Conservation (phyloP, 1,140 invertebrate genomes). For the Drosophila repletoides region DNA sequence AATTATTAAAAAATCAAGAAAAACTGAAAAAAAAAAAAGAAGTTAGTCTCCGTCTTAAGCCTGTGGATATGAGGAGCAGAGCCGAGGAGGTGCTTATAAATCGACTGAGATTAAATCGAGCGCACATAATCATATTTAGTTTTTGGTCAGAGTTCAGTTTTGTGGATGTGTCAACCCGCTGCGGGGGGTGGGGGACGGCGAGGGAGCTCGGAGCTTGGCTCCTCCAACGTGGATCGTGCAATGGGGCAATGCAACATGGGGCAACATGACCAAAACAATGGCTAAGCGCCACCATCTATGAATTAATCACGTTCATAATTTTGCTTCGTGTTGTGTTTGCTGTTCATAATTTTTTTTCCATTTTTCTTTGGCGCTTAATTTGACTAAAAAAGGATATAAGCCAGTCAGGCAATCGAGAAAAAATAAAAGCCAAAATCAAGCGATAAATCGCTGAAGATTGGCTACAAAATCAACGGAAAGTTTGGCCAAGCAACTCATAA, state of each 20-base stretch:
- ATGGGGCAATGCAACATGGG: slow-evolving; percentile 16
- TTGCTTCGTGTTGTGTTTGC: slow-evolving; percentile 57
- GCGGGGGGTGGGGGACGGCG: slow-evolving; percentile 33
- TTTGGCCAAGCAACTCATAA: slow-evolving; percentile 24
- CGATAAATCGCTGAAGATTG: slow-evolving; percentile 36
- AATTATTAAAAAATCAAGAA: slow-evolving; percentile 40
- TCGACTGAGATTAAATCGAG: slow-evolving; percentile 76
- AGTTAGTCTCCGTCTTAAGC: slow-evolving; percentile 17
- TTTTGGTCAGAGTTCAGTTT: slow-evolving; percentile 61
- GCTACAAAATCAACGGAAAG: slow-evolving; percentile 19
- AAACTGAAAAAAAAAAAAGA: slow-evolving; percentile 4
- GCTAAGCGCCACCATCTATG: slow-evolving; percentile 78
- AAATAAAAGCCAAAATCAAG: slow-evolving; percentile 35
- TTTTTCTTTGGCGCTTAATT: slow-evolving; percentile 55
- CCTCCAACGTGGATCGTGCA: slow-evolving; percentile 58
- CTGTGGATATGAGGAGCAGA: not conserved
- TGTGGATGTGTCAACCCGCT: slow-evolving; percentile 65
- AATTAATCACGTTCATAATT: slow-evolving; percentile 81
- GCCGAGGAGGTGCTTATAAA: slow-evolving; percentile 37
- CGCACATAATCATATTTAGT: slow-evolving; percentile 79
- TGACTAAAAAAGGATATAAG: slow-evolving; percentile 69
- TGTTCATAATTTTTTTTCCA: slow-evolving; percentile 59
- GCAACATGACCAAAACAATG: slow-evolving; percentile 62
- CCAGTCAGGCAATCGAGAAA: slow-evolving; percentile 8
- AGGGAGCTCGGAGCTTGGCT: slow-evolving; percentile 23